A percentile compares a stretch with the other conserved stretches of the same genome.
These are phyloP conservation scores for Spizaetus ornatus DNA, from an alignment of 2,113 vertebrate species.

Conservation along the genomic window DNA sequence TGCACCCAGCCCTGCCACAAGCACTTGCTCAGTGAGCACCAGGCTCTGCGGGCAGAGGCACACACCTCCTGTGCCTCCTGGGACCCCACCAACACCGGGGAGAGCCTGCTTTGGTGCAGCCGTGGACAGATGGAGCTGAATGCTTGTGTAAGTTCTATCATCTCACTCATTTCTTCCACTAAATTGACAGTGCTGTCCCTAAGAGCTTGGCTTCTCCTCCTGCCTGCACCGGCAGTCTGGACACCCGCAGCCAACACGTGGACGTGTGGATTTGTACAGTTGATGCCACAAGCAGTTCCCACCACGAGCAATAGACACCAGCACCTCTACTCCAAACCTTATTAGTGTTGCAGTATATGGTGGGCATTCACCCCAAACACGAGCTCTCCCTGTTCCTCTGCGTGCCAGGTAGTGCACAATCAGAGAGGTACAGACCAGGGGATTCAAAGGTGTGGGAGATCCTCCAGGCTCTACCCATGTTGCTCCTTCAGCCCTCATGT, in stretches of 20 bases:
- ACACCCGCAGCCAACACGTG: fast-evolving
- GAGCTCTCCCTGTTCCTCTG: not conserved
- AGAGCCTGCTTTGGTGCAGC: not conserved
- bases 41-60: not conserved
- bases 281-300: not conserved
- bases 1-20: not conserved
- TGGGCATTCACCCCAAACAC: fast-evolving
- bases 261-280: not conserved
- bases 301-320: not conserved
- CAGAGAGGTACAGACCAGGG: not conserved
- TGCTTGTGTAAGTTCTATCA: not conserved
- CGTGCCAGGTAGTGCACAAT: fast-evolving
- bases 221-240: not conserved
- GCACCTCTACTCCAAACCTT: not conserved
- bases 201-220: not conserved
- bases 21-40: not conserved
- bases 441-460: too few relatives aligned
- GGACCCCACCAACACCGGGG: not conserved
- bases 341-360: not conserved
- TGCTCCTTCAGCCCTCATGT: not conserved
- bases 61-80: not conserved
- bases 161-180: not conserved
- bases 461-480: not conserved
- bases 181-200: not conserved
- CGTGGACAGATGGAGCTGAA: not conserved